Evolutionary conservation across 2,797 vertebrate genomes (phyloP).

Genomic region (Lagorchestes hirsutus): DNA sequence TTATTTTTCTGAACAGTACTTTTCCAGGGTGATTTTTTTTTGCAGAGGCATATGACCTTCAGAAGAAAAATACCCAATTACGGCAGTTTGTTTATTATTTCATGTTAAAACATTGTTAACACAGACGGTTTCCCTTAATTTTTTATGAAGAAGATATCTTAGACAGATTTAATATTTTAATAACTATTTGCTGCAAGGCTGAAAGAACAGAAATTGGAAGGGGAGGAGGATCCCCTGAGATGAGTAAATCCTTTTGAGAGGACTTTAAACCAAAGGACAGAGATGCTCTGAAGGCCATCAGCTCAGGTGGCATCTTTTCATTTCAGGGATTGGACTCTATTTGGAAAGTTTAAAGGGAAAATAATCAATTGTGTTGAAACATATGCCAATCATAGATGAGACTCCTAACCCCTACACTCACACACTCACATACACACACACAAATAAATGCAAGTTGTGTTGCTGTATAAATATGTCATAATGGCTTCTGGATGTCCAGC

Average conservation of each 20-base stretch:
- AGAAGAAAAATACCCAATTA: conserved; percentile 70
- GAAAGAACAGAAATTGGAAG: conserved; percentile 48
- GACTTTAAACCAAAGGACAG: conserved; percentile 23
- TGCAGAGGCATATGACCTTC: conserved; percentile 55
- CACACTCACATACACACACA: neutral
- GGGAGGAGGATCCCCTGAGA: neutral
- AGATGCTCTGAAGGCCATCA: neutral
- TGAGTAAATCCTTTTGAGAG: conserved; percentile 22
- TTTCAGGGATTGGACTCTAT: neutral
- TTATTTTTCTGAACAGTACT: conserved; percentile 39
- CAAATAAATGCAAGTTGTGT: neutral
- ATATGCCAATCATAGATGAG: neutral
- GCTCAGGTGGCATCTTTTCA: neutral
- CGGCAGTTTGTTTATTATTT: conserved; percentile 71
- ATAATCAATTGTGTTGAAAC: neutral
- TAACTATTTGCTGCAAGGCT: conserved; percentile 68
- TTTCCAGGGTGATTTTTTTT: conserved; percentile 49
- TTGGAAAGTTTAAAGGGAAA: conserved; percentile 8
- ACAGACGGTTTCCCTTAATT: conserved; percentile 72
- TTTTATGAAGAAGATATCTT: conserved; percentile 72
- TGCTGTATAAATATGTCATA: conserved; percentile 7
- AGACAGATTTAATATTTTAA: conserved; percentile 79
- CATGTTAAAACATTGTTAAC: conserved; percentile 70
- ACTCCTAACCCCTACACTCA: neutral
- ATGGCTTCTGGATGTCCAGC: neutral